Evolutionary conservation across 2,113 vertebrate genomes (phyloP).

Genomic region (Origma solitaria): DNA sequence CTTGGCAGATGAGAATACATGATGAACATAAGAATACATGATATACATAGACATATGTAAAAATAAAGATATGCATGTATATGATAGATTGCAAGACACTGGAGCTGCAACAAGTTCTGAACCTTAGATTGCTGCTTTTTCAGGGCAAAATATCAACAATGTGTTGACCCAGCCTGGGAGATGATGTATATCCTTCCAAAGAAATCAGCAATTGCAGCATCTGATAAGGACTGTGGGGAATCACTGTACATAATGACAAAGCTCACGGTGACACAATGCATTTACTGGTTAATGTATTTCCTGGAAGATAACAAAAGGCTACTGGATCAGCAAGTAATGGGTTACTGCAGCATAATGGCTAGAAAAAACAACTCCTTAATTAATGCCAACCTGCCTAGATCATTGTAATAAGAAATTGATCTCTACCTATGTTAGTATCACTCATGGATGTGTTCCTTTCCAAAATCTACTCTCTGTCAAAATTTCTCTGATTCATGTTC

Average conservation of each 20-base stretch:
- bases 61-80: neutral
- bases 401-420: neutral
- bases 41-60: neutral
- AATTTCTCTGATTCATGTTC: neutral
- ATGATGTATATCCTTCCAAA: neutral
- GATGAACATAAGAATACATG: neutral
- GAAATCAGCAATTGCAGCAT: neutral
- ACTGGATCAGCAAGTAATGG: neutral
- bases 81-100: neutral
- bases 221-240: neutral
- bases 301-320: neutral
- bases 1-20: neutral
- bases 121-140: neutral
- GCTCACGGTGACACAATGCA: neutral
- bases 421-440: neutral
- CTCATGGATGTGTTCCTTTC: neutral
- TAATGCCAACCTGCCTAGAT: neutral
- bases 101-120: neutral
- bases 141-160: neutral
- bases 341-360: neutral
- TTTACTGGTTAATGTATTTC: neutral
- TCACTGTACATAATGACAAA: neutral
- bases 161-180: neutral
- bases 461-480: neutral
- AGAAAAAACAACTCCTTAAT: neutral